phyloP scores from a whole-genome alignment of 2,113 vertebrate genomes.

The Syngnathus typhle region DNA sequence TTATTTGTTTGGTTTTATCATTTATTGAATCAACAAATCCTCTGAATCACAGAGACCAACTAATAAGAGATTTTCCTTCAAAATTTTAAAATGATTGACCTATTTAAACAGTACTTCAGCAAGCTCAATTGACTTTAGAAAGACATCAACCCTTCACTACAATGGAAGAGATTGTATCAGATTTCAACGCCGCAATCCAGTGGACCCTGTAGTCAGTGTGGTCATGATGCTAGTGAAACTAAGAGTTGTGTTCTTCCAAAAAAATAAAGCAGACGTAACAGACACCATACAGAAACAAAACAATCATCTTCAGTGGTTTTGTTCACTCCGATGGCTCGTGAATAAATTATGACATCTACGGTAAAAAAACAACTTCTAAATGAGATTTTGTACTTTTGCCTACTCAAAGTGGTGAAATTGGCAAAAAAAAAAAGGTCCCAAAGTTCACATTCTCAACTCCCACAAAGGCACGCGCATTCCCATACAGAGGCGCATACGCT shows the following conservation, averaged over 20 bases:
- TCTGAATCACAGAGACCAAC: not conserved
- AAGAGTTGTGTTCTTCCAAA: conserved; percentile 13
- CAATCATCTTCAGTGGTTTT: not conserved
- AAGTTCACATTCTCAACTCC: conserved; percentile 27
- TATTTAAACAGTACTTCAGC: conserved; percentile 11
- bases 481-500: conserved; percentile 1
- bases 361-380: not conserved
- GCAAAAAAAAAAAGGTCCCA: conserved; percentile 5
- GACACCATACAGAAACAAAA: conserved; percentile 10
- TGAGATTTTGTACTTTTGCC: conserved; percentile 14
- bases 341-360: not conserved
- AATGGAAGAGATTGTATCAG: conserved; percentile 24
- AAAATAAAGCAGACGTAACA: conserved; percentile 33
- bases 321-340: not conserved
- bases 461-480: conserved; percentile 2
- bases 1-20: not conserved
- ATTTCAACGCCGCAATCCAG: conserved; percentile 50
- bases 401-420: conserved; percentile 12
- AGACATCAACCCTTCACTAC: conserved; percentile 29
- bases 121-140: conserved; percentile 12
- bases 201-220: conserved; percentile 24
- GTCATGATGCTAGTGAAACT: conserved; percentile 16
- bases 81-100: conserved; percentile 2
- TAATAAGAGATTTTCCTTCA: not conserved
- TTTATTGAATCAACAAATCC: conserved; percentile 46